Percentiles rank a stretch among this genome's conserved stretches.
phyloP scores from a whole-genome alignment of 2,797 vertebrate species.

The Hippoglossus hippoglossus region DNA sequence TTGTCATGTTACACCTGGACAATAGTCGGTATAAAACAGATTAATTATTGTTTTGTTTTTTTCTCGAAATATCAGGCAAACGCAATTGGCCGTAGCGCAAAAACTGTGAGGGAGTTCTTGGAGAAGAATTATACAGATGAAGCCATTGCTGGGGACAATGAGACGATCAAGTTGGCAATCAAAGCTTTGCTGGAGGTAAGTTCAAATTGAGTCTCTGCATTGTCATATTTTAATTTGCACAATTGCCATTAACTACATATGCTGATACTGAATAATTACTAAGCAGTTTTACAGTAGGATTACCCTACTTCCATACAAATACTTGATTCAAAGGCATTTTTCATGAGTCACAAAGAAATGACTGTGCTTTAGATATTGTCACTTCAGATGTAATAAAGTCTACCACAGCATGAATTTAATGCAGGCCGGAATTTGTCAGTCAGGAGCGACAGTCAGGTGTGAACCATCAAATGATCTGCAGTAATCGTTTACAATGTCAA shows the following conservation, averaged over 20 bases:
- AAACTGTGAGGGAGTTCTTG: conserved; percentile 89
- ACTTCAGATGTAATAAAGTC: neutral
- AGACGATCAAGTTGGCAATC: conserved; percentile 87
- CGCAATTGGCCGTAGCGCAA: conserved; percentile 87
- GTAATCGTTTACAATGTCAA: neutral
- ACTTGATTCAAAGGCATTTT: neutral
- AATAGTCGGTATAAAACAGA: neutral
- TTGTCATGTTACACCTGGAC: neutral
- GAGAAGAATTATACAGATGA: conserved; percentile 90
- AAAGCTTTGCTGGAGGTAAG: conserved; percentile 90
- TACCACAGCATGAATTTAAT: neutral
- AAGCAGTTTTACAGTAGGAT: neutral
- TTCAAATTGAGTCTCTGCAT: neutral
- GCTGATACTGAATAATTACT: neutral
- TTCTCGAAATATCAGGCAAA: conserved; percentile 78
- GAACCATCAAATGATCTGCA: conserved; percentile 1
- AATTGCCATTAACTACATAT: neutral
- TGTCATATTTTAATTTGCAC: conserved; percentile 1
- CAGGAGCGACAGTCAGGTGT: neutral
- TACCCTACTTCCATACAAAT: neutral
- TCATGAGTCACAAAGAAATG: neutral
- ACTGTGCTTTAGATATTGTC: neutral
- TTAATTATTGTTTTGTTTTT: neutral
- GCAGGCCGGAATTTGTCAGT: too few species aligned
- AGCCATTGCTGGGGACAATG: conserved; percentile 84